Base-by-base conservation (phyloP, 2,888 invertebrate species). In the Dugesia japonica region DNA sequence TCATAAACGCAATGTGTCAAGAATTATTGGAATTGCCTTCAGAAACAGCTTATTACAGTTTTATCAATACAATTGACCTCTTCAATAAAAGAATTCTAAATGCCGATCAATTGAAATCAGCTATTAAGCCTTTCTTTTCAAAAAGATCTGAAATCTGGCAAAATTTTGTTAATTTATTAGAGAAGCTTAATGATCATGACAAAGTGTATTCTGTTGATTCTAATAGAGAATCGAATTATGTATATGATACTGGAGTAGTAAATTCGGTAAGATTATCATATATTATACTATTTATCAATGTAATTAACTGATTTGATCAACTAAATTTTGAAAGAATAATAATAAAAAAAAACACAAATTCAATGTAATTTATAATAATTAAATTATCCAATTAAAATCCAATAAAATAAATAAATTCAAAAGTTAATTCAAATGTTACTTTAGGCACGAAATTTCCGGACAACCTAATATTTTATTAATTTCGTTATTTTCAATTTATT, bases 221-320 rank as follows among this genome's bases (percentile, higher is more conserved):
- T n/a, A 56, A n/a, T 56, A 56, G n/a, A n/a, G 56, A 56, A 13
- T 23, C 56, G 9, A 56, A 56, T 56, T 56, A 56, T 23, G 7
- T 56, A 7, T 56, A 56, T 23, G 56, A 56, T 13, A 23, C 56
- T 56, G 56, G 20, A 4, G 23, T n/a, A n/a, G 56, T 56, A 4
- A 56, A 56, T 56, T 56, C 56, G 4, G 56, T 56, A 56, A 56
- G n/a, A n/a, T n/a, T n/a, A n/a, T n/a, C n/a, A n/a, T n/a, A n/a
- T n/a, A n/a, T n/a, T n/a, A n/a, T n/a, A n/a, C n/a, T n/a, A n/a
- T n/a, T n/a, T n/a, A n/a, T n/a, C n/a, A n/a, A n/a, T n/a, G n/a
- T n/a, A n/a, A n/a, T n/a, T n/a, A n/a, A n/a, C n/a, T n/a, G n/a
- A n/a, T n/a, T n/a, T n/a, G n/a, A n/a, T n/a, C n/a, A n/a, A n/a